Conservation (phyloP, 2,797 vertebrate genomes). For the Tokudaia tokunoshimensis region DNA sequence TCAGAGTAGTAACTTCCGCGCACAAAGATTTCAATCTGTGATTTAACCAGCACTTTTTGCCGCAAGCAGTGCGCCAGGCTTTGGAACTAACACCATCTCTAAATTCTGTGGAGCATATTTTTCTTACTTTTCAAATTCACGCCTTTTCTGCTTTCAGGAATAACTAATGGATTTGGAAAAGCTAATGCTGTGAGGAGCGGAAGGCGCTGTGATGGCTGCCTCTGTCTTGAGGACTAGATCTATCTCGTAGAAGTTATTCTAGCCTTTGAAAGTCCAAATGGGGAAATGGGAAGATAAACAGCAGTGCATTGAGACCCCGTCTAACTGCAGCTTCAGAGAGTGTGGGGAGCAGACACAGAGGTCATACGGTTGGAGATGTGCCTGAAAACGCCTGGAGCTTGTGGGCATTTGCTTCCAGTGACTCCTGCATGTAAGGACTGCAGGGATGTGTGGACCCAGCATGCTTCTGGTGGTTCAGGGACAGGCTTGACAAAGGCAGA, state of each 20-base stretch:
- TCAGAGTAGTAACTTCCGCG: conserved; percentile 39
- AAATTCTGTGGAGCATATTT: conserved; percentile 28
- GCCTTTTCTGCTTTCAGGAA: conserved; percentile 40
- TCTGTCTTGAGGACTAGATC: conserved; percentile 26
- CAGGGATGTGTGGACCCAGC: rapidly evolving
- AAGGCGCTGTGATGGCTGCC: neutral
- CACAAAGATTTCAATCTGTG: neutral
- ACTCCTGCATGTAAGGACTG: neutral
- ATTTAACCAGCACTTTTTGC: conserved; percentile 25
- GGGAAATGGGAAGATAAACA: conserved; percentile 62
- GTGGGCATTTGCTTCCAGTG: neutral
- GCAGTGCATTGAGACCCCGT: neutral
- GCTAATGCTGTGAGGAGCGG: neutral
- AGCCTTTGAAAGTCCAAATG: conserved; percentile 60
- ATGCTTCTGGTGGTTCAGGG: neutral
- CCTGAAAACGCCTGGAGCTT: neutral
- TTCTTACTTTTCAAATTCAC: conserved; percentile 35
- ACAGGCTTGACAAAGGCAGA: neutral
- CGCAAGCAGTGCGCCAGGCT: neutral
- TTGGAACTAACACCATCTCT: conserved; percentile 35
- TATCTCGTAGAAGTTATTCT: conserved; percentile 15
- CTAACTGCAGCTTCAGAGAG: neutral
- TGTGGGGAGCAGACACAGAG: neutral
- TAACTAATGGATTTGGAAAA: conserved; percentile 44
- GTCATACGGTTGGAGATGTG: neutral